phyloP scores from a whole-genome alignment of 37 sponge, comb jelly and placozoan species.

The Aphrocallistes beatrix region DNA sequence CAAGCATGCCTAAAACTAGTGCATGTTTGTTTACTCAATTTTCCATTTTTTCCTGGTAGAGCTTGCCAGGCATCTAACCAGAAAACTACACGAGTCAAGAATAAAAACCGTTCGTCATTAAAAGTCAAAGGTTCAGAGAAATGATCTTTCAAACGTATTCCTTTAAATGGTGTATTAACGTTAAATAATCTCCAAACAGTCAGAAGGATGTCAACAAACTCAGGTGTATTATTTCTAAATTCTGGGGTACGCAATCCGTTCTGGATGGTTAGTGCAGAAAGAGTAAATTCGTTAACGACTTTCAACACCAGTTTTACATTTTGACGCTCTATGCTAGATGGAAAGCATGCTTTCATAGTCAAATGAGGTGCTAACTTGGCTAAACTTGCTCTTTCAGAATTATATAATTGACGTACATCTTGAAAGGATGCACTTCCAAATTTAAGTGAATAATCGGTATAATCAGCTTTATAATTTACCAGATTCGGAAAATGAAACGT shows the following conservation, averaged over 20 bases:
- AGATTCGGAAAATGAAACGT: neutral
- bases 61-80: slow-evolving; percentile 10
- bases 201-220: neutral
- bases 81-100: neutral
- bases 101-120: neutral
- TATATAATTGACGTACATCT: neutral
- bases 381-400: neutral
- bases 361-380: neutral
- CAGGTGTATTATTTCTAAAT: neutral
- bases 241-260: neutral
- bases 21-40: slow-evolving; percentile 1
- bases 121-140: neutral
- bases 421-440: neutral
- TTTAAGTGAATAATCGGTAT: neutral
- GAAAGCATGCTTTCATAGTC: neutral
- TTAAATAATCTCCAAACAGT: neutral
- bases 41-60: neutral
- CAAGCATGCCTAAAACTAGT: neutral
- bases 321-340: neutral
- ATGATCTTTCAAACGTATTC: neutral
- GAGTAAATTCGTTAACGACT: neutral
- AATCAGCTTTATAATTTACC: neutral
- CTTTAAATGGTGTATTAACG: neutral
- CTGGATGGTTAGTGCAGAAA: neutral
- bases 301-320: neutral